Base-by-base conservation (phyloP, 2,113 vertebrate genomes). In the Cercocebus atys region DNA sequence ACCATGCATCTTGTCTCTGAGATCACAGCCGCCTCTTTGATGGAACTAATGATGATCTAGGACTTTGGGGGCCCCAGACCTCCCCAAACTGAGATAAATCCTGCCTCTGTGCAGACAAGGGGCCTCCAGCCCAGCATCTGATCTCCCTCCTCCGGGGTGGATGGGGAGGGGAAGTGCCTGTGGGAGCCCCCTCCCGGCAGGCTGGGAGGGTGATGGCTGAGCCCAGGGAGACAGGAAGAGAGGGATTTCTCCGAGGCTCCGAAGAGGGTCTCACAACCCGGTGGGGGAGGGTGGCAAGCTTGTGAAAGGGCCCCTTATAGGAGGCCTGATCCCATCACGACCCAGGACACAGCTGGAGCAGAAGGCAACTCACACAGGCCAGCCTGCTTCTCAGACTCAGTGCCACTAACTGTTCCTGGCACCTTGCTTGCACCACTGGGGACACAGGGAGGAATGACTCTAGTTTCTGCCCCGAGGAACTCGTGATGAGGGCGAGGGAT, bases 11-110 rank as follows among this genome's bases (percentile, higher is more conserved):
- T 97, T 98, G 98, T 92, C 96, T 96, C 98, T 98, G 97, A 97
- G 97, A 98, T 98, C 98, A 94, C 66, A 97, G 98, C 98, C 93
- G 97, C 98, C 95, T 97, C 98, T 98, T 98, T 98, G 98, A 98
- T 98, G 98, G 98, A 97, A 95, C 96, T 98, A 98, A 98, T 98
- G 98, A 97, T 98, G 98, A 98, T 98, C 90, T 98, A 98, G 97
- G 98, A 96, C 98, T 97, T n/a, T 96, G 55, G 88, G 96, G 91
- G 98, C 97, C 97, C 96, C 86, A 12, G 98, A 98, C 98, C 97
- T 98, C 97, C 98, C 97, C 97, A 98, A 97, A 96, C 97, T 96
- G 96, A 98, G 98, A 98, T 98, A 98, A 98, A 99, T 99, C 96
- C 98, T 98, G 97, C 97, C 97, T 98, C 98, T 66, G 16, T 27